Base-by-base conservation (phyloP, 30 jellyfish, hydroid and myxozoan species). In the Chrysaora quinquecirrha region DNA sequence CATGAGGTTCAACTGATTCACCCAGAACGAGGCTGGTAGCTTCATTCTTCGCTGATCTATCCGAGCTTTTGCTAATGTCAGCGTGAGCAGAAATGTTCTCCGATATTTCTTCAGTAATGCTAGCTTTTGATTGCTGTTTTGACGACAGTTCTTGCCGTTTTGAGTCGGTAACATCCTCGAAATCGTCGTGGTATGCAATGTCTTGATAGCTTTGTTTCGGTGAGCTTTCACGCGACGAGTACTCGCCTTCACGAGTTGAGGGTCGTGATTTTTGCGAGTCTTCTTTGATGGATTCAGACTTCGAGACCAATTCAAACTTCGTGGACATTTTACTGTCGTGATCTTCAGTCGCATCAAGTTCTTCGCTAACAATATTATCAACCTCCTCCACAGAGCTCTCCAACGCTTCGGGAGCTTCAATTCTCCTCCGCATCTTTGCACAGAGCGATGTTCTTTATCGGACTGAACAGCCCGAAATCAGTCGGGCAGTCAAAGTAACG, bases 401-500 rank as follows among this genome's bases (percentile, higher is more conserved):
- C 0, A 38, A 14, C 54, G 11, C 54, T 38, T 38, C 14, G 11
- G 6, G 6, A 38, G 11, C 54, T 38, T 38, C 54, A 38, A 3
- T 14, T 38, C 54, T 14, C 54, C 14, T 67, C 79, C 70, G 24
- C 64, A 1, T 34, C 28, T 19, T 62, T 61, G 24, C 31, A 54
- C 25, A 27, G 81, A 14, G 76, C 64, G 20, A 87, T 56, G 31
- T 64, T 87, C 28, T 79, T 94, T 46, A 94, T 30, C 0, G 97
- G 96, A 38, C 89, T 83, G 78, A 94, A 94, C 21, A 94, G 30
- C 11, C 99, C 99, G 71, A 58, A 70, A 50, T 88, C 96, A 0
- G 80, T 71, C 16, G 38, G 78, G 29, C 99, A 94, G 6, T 38
- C 69, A 71, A 94, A 94, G 66, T 94, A 94, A 24, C 92, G 90